A percentile compares a stretch with the other conserved stretches of the same genome.
Evolutionary conservation across 2,888 invertebrate species (phyloP).

Genomic region (Harpalus rufipes): DNA sequence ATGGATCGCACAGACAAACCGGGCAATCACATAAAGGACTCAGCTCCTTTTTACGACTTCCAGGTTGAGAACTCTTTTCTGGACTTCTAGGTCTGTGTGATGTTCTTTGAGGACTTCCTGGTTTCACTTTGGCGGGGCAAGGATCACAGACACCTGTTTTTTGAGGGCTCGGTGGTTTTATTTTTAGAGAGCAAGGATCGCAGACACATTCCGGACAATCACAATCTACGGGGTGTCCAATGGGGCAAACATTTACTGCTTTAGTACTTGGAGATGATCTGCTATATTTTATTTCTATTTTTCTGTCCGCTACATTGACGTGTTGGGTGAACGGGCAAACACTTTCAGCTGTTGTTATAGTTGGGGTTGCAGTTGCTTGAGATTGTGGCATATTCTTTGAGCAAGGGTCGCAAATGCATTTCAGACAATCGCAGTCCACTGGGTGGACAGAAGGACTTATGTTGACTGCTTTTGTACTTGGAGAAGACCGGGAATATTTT

Average conservation of each 20-base stretch:
- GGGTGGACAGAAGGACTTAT: conserved; percentile 27
- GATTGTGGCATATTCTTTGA: background rate
- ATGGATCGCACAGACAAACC: background rate
- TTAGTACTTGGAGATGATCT: conserved; percentile 10
- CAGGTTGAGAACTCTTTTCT: no score
- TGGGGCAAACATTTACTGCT: conserved; percentile 29
- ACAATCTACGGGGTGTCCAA: conserved; percentile 58
- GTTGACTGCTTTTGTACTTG: conserved; percentile 24
- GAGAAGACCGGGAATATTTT: conserved; percentile 26
- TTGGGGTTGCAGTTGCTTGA: background rate
- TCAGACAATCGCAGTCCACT: conserved; percentile 58
- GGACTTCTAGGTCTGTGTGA: no score
- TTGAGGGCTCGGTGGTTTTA: background rate
- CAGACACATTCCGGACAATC: conserved; percentile 62
- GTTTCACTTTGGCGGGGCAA: background rate
- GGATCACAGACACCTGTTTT: conserved; percentile 54
- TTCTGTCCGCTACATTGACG: background rate
- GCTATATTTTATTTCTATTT: conserved; percentile 40
- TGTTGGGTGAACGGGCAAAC: background rate
- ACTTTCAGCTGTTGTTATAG: background rate
- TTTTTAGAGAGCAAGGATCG: conserved; percentile 16
- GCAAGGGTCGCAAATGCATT: conserved; percentile 57
- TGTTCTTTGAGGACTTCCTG: background rate
- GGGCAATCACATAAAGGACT: no score
- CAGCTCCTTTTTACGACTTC: no score